A percentile compares a stretch with the other conserved stretches of the same genome.
Evolutionary conservation across 2,888 invertebrate genomes (phyloP).

Genomic region (Hyppa rectilinea): DNA sequence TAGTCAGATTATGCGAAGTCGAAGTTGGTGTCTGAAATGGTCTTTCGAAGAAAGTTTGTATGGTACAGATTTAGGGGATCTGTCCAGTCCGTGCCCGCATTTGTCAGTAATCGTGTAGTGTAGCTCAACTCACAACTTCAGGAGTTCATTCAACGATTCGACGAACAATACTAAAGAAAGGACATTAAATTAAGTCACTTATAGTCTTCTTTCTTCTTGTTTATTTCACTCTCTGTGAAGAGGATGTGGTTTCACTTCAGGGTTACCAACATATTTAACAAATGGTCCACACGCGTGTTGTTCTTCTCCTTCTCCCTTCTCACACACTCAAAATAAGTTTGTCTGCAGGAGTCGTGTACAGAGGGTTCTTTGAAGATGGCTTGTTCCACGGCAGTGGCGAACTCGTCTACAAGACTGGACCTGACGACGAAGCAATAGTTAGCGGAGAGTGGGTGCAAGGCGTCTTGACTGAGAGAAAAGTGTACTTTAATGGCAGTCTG

Average conservation of each 20-base stretch:
- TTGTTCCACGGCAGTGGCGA: slow-evolving; percentile 93
- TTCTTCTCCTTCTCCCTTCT: too few species aligned
- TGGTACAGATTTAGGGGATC: too few species aligned
- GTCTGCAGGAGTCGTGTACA: slow-evolving; percentile 88
- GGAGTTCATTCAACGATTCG: too few species aligned
- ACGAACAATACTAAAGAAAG: too few species aligned
- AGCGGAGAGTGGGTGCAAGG: slow-evolving; percentile 92
- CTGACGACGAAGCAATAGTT: slow-evolving; percentile 79
- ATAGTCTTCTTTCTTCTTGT: background rate
- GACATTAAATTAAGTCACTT: too few species aligned
- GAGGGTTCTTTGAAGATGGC: slow-evolving; percentile 92
- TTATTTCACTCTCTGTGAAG: background rate
- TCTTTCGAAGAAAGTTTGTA: too few species aligned
- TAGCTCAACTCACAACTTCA: too few species aligned
- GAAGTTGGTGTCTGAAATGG: too few species aligned
- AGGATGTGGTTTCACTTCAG: background rate
- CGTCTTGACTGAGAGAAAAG: slow-evolving; percentile 83
- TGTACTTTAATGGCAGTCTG: slow-evolving; percentile 91
- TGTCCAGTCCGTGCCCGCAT: too few species aligned
- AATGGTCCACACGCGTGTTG: background rate
- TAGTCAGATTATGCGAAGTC: too few species aligned
- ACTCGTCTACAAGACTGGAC: slow-evolving; percentile 88
- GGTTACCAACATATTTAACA: background rate
- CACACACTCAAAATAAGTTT: background rate
- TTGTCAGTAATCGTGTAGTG: too few species aligned